Conservation (phyloP, 2,888 invertebrate species). For the Papilio protenor region DNA sequence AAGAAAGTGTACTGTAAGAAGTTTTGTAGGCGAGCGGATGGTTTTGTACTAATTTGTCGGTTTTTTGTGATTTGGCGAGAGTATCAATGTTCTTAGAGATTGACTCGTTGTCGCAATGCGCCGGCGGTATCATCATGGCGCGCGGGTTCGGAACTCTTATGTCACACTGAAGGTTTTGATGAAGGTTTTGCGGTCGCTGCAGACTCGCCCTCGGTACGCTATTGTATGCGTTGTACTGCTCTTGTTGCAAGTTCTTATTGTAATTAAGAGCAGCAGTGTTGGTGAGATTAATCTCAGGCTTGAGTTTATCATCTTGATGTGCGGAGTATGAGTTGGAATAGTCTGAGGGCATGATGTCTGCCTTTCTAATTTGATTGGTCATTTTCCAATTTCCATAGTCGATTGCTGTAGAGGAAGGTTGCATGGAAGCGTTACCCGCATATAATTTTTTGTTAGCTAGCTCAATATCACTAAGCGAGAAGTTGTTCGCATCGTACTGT, state of each 20-base stretch:
- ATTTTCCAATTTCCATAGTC: constrained; percentile 80
- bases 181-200: constrained; percentile 68
- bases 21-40: constrained; percentile 74
- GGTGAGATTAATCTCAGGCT: constrained; percentile 60
- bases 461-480: constrained; percentile 77
- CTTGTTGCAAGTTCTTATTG: constrained; percentile 72
- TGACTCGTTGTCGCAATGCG: constrained; percentile 60
- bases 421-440: constrained; percentile 57
- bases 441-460: constrained; percentile 77
- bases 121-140: constrained; percentile 58
- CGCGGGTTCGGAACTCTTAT: constrained; percentile 77
- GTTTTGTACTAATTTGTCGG: constrained; percentile 71
- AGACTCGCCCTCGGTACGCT: constrained; percentile 63
- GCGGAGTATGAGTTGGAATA: constrained; percentile 69
- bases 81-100: constrained; percentile 66
- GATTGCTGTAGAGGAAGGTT: constrained; percentile 63
- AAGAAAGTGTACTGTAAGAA: constrained; percentile 68
- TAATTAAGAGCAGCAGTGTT: constrained; percentile 65
- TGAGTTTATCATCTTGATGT: constrained; percentile 66
- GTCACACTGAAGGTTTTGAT: constrained; percentile 70
- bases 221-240: constrained; percentile 70
- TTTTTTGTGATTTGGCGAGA: constrained; percentile 67
- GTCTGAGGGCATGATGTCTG: constrained; percentile 71
- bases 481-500: constrained; percentile 70
- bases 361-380: constrained; percentile 68